These are phyloP conservation scores for Nematostella vectensis DNA, from an alignment of 92 coral and sea anemone genomes.

Conservation along the genomic window DNA sequence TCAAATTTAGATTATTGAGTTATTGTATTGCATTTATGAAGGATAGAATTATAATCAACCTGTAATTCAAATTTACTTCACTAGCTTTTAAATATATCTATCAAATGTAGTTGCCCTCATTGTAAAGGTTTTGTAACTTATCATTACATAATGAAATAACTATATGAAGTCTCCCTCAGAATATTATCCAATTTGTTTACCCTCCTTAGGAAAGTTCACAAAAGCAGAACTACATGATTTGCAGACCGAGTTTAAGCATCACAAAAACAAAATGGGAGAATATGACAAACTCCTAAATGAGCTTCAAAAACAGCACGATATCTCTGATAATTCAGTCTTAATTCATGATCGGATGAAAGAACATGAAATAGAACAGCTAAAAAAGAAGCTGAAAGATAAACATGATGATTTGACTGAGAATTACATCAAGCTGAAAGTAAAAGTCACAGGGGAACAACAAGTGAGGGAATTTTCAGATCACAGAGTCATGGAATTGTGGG, in stretches of 20 bases:
- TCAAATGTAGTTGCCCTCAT: no score
- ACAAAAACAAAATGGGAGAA: constrained; percentile 62
- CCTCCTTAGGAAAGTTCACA: constrained; percentile 49
- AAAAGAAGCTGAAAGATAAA: constrained; percentile 41
- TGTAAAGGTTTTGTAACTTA: no score
- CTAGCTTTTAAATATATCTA: no score
- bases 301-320: constrained; percentile 54
- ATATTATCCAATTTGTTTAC: no score
- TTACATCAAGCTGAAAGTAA: constrained; percentile 47
- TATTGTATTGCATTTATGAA: no score
- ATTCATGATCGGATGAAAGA: constrained; percentile 32
- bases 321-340: constrained; percentile 62
- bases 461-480: constrained; percentile 45
- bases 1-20: no score
- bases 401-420: constrained; percentile 34
- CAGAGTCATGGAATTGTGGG: constrained; percentile 84
- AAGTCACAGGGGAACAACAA: constrained; percentile 36
- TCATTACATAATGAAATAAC: no score
- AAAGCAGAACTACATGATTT: constrained; percentile 72
- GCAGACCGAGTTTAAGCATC: constrained; percentile 73
- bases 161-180: no score
- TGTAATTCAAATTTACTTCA: no score
- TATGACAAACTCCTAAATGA: constrained; percentile 42
- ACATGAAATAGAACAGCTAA: constrained; percentile 40
- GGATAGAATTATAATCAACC: no score